Base-by-base conservation (phyloP, 2,888 invertebrate species). In the Ormyrus thymus region DNA sequence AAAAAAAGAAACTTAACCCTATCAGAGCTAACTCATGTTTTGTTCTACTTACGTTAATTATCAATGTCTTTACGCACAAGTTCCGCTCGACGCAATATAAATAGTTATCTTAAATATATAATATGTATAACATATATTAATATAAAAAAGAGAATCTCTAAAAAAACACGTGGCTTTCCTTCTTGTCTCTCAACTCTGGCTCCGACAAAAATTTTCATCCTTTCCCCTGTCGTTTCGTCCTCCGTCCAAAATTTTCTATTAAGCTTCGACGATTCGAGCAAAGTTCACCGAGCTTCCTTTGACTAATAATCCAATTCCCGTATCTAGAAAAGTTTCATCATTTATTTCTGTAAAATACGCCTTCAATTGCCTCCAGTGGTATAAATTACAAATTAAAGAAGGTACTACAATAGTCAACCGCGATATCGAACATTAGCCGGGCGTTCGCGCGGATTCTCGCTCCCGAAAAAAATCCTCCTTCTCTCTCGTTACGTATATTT, bases 261-360 rank as follows among this genome's bases (percentile, higher is more conserved):
- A 83, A 83, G 82, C 83, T 83, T 85, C 76, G 81, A 81, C 78
- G 82, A 83, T 83, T 83, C 82, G 81, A 82, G 82, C 83, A 80
- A 86, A 84, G 82, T 79, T 66, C 74, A 80, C 76, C 46, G 51
- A 68, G 61, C 65, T 69, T 73, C 43, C 29, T 56, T 68, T 48
- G 46, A 72, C 15, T 74, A 51, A 15, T 50, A 62, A 50, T 48
- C 10, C 29, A 61, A 61, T 59, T 76, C 65, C 75, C 61, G 59
- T 62, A 68, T 48, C 29, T 29, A 29, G 29, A 76, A 66, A 45
- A 45, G 13, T 48, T 69, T 46, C 50, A 48, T 62, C 50, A 53
- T 53, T 66, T 56, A 55, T 78, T 82, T 84, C 85, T 86, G 82
- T 85, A 89, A 88, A 89, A 90, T 90, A 89, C 89, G 89, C 89